Evolutionary conservation across 2,113 vertebrate genomes (phyloP).

Genomic region (Lota lota): DNA sequence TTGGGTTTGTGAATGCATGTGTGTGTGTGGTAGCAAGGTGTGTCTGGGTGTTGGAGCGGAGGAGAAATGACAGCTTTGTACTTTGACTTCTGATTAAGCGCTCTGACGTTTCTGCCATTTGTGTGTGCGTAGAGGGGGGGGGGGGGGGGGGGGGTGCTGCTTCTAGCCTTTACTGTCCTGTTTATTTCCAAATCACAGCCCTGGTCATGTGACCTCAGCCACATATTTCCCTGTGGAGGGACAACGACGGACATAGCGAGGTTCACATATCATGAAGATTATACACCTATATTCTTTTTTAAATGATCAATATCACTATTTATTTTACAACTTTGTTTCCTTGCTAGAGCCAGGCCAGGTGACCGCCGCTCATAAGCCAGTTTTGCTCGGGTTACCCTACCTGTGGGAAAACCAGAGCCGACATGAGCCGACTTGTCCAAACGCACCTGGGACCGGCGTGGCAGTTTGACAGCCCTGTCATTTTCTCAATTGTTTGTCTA

Average conservation of each 20-base stretch:
- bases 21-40: neutral
- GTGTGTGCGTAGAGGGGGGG: too few species aligned
- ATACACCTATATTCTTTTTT: constrained; percentile 4
- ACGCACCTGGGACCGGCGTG: constrained; percentile 54
- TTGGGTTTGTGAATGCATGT: constrained; percentile 9
- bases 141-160: too few species aligned
- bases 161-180: too few species aligned
- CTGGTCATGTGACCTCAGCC: neutral
- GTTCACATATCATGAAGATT: neutral
- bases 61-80: constrained; percentile 52
- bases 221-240: neutral
- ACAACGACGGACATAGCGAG: neutral
- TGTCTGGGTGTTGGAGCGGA: neutral
- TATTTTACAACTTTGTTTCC: constrained; percentile 3
- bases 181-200: too few species aligned
- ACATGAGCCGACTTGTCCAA: constrained; percentile 58
- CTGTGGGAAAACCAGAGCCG: constrained; percentile 16
- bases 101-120: too few species aligned
- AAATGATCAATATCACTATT: neutral
- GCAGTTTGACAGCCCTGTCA: constrained; percentile 43
- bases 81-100: constrained; percentile 36
- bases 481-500: constrained; percentile 12
- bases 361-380: constrained; percentile 10
- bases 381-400: constrained; percentile 10
- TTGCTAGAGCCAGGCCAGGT: constrained; percentile 19